Evolutionary conservation across 2,797 vertebrate genomes (phyloP).

Genomic region (Pitangus sulphuratus): DNA sequence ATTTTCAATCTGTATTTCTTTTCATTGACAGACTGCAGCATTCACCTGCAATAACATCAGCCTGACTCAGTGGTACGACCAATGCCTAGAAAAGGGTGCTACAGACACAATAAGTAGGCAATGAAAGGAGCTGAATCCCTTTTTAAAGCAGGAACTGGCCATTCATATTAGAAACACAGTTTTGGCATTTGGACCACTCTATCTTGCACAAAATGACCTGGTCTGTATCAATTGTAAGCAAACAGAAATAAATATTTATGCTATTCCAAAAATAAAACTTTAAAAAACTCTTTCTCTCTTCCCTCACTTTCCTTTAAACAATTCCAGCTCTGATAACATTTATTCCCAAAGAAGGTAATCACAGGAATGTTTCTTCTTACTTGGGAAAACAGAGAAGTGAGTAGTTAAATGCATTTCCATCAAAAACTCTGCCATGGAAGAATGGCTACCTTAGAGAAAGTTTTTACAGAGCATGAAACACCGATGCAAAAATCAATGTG

Average conservation of each 20-base stretch:
- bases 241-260: neutral
- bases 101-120: neutral
- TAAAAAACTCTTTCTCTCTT: neutral
- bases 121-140: neutral
- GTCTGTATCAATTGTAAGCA: neutral
- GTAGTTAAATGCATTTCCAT: neutral
- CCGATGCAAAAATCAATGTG: neutral
- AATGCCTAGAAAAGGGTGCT: neutral
- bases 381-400: neutral
- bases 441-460: neutral
- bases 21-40: neutral
- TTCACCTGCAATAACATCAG: neutral
- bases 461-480: neutral
- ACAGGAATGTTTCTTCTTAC: neutral
- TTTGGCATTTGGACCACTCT: neutral
- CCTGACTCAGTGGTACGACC: neutral
- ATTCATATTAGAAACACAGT: neutral
- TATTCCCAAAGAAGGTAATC: neutral
- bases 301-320: neutral
- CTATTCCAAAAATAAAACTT: neutral
- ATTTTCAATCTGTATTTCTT: neutral
- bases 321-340: neutral
- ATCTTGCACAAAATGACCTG: neutral
- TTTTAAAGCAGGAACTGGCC: neutral
- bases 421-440: neutral